phyloP scores from a whole-genome alignment of 2,888 invertebrate species.

The Pharmacophagus antenor region DNA sequence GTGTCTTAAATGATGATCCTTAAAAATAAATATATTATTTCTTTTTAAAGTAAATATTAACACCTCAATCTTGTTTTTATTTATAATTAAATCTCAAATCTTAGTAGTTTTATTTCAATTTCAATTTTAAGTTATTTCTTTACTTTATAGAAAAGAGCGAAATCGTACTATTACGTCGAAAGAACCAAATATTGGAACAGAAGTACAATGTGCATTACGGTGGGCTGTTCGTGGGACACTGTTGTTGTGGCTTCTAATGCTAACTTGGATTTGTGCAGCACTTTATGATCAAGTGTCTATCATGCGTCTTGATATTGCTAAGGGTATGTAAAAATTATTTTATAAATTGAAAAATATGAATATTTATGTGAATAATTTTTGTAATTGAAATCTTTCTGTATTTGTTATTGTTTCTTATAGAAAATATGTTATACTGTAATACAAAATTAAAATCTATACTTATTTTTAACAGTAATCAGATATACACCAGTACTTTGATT shows the following conservation, averaged over 20 bases:
- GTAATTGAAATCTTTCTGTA: too few species aligned
- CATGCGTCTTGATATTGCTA: conserved; percentile 58
- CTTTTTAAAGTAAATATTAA: too few species aligned
- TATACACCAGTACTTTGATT: too few species aligned
- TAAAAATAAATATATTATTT: neutral
- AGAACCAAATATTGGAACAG: conserved; percentile 57
- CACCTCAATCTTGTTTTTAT: too few species aligned
- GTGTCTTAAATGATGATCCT: neutral
- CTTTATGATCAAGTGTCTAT: conserved; percentile 70
- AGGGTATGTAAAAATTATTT: conserved; percentile 49
- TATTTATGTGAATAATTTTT: neutral
- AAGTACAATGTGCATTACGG: conserved; percentile 63
- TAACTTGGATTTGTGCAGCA: conserved; percentile 75
- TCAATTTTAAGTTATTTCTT: neutral
- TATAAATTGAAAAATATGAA: neutral
- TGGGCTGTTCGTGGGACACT: conserved; percentile 72
- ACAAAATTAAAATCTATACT: too few species aligned
- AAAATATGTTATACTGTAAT: too few species aligned
- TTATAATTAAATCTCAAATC: too few species aligned
- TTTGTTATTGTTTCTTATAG: too few species aligned
- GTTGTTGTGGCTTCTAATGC: conserved; percentile 69
- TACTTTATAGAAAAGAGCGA: conserved; percentile 60
- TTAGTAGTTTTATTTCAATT: too few species aligned
- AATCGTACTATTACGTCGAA: conserved; percentile 44
- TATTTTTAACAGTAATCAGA: too few species aligned